Evolutionary conservation across 2,113 vertebrate genomes (phyloP).

Genomic region (Machaerirhynchus nigripectus): DNA sequence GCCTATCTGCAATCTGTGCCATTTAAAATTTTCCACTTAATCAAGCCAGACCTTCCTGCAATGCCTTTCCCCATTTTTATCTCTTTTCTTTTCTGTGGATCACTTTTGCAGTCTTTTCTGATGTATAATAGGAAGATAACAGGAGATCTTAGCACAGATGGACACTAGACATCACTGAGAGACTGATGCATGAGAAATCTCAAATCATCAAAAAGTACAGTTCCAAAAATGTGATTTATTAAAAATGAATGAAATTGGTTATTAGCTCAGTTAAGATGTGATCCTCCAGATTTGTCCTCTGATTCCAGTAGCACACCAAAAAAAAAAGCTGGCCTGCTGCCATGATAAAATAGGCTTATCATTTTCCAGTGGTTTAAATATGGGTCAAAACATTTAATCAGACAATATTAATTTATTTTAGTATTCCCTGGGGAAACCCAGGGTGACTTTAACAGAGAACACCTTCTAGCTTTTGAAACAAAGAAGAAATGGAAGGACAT

Average conservation of each 20-base stretch:
- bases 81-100: not conserved
- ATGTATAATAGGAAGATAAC: not conserved
- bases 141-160: not conserved
- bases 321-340: not conserved
- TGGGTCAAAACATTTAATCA: slow-evolving; percentile 21
- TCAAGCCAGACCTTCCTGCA: not conserved
- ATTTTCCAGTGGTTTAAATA: not conserved
- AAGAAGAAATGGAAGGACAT: slow-evolving; percentile 45
- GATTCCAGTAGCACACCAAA: not conserved
- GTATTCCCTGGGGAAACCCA: not conserved
- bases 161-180: not conserved
- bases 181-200: not conserved
- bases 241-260: not conserved
- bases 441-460: not conserved
- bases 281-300: not conserved
- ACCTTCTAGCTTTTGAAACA: slow-evolving; percentile 35
- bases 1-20: not conserved
- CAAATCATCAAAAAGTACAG: not conserved
- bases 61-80: not conserved
- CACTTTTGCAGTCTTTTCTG: not conserved
- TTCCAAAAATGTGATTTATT: not conserved
- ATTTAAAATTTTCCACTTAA: not conserved
- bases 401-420: not conserved
- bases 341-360: not conserved
- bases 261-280: not conserved